Base-by-base conservation (phyloP, 2,797 vertebrate species). In the Cryptoprocta ferox region DNA sequence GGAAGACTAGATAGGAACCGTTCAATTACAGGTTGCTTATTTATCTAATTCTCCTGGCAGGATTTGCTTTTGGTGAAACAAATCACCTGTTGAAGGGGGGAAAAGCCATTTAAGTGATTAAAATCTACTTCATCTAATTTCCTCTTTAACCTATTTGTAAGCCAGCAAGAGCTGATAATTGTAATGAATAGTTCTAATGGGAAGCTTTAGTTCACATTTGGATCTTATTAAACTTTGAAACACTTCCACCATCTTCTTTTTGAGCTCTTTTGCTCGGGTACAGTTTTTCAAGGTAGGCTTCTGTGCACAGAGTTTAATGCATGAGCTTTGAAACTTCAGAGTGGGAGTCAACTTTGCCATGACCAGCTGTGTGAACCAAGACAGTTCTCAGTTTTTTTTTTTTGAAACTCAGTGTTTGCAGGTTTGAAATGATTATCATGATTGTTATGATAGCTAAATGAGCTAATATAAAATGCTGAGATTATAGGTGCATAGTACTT, bases 21-120 rank as follows among this genome's bases (percentile, higher is more conserved):
- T 97, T 97, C 96, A 97, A 97, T 98, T 98, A 97, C 65, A 95
- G 81, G 61, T 92, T 92, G 93, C 96, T 98, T 97, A 95, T 97
- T 98, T 97, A 97, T 97, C 96, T 96, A 94, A 97, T 96, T 97
- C 94, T 97, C 94, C 65, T 68, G 90, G 88, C 85, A 94, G 85
- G 70, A 93, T 97, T 97, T 97, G 90, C 81, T 95, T 97, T 94
- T 95, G 95, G 89, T 93, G 94, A 97, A 97, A 95, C 92, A 94
- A 97, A 97, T 98, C 96, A 97, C 96, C 93, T 95, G 92, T 96
- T 98, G 93, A 93, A 91, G 86, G 50, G 56, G 56, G 32, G 1
- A n/a, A 53, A 98, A 96, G 53, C 78, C 81, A 97, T 95, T 97
- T 96, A 98, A 97, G 92, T 95, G 98, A 97, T 97, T 97, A 94